phyloP scores from a whole-genome alignment of 2,888 invertebrate species.

The Timema podura region DNA sequence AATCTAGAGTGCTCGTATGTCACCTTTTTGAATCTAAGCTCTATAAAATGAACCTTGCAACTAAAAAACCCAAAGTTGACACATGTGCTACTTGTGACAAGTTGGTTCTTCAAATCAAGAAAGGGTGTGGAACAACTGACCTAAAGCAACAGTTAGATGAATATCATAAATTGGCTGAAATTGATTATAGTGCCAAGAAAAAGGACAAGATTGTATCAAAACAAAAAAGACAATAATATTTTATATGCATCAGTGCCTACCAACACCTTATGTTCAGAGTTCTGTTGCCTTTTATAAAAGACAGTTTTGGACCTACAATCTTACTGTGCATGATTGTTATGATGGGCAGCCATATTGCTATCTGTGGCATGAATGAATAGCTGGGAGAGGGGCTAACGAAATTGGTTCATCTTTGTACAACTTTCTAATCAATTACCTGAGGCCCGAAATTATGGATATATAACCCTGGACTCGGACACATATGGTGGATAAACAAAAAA shows the following conservation, averaged over 20 bases:
- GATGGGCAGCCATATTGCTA: neutral
- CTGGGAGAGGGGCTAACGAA: slow-evolving; percentile 11
- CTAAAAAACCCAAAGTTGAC: neutral
- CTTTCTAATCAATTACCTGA: neutral
- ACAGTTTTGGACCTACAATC: neutral
- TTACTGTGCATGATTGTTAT: slow-evolving; percentile 1
- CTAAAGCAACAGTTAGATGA: neutral
- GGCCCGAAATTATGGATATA: neutral
- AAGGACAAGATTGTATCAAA: neutral
- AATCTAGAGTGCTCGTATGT: too few species aligned
- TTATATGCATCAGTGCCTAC: too few species aligned
- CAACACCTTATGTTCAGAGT: neutral
- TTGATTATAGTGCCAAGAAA: neutral
- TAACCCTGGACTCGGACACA: slow-evolving; percentile 13
- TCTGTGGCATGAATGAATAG: slow-evolving; percentile 1
- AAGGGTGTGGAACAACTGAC: neutral
- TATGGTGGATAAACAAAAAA: neutral
- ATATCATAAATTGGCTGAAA: neutral
- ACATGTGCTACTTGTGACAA: too few species aligned
- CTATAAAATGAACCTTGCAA: slow-evolving; percentile 26
- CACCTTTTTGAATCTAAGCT: too few species aligned
- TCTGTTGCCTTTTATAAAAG: slow-evolving; percentile 10
- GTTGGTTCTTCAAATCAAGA: neutral
- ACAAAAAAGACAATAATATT: neutral
- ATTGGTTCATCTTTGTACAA: neutral